Percentiles rank a stretch among this genome's conserved stretches.
These are phyloP conservation scores for Lochmaea capreae DNA, from an alignment of 2,888 invertebrate species.

Conservation along the genomic window DNA sequence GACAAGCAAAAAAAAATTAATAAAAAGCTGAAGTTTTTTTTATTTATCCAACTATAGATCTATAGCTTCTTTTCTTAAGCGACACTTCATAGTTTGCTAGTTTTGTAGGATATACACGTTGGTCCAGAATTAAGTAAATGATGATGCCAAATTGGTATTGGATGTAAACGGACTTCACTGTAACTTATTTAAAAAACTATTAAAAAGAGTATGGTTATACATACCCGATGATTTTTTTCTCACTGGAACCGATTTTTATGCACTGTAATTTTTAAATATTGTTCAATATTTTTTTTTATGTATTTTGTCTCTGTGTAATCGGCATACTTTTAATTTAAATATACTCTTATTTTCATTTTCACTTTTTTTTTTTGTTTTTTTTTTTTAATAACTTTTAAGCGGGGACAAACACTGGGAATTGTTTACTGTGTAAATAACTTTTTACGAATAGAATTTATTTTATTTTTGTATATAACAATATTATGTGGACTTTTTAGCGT, in stretches of 20 bases:
- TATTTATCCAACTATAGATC: no score
- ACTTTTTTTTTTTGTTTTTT: constrained; percentile 55
- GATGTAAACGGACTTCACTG: constrained; percentile 31
- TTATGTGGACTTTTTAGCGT: constrained; percentile 41
- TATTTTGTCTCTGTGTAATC: constrained; percentile 63
- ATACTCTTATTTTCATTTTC: constrained; percentile 62
- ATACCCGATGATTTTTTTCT: constrained; percentile 58
- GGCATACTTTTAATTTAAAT: constrained; percentile 63
- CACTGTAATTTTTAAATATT: constrained; percentile 58
- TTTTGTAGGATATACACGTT: no score
- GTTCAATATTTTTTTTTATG: constrained; percentile 54
- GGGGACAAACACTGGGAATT: constrained; percentile 38
- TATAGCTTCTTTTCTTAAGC: no score
- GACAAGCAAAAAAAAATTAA: no score
- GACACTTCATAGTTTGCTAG: no score
- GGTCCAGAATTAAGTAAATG: background rate
- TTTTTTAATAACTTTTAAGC: constrained; percentile 40
- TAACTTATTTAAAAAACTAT: constrained; percentile 20
- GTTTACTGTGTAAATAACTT: constrained; percentile 51
- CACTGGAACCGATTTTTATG: constrained; percentile 52
- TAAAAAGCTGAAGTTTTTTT: no score
- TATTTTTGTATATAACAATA: constrained; percentile 26
- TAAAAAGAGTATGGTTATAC: constrained; percentile 62
- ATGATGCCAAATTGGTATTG: constrained; percentile 7
- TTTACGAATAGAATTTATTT: constrained; percentile 30